These are phyloP conservation scores for Drosophila parthenogenetica DNA, from an alignment of 2,888 invertebrate genomes.

Conservation along the genomic window DNA sequence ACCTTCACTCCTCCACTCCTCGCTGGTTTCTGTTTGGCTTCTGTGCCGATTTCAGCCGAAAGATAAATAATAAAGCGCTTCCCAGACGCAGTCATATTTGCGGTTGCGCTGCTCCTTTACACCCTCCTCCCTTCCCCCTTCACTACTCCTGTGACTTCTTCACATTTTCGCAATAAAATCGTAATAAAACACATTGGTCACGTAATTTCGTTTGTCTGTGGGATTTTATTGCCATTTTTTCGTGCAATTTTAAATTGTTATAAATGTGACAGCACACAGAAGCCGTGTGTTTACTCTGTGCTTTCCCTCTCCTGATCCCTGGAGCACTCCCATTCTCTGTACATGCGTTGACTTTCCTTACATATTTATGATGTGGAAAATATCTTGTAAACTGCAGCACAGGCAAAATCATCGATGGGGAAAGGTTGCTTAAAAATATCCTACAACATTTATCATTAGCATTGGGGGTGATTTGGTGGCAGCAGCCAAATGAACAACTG, in stretches of 20 bases:
- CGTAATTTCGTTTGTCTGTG: slow-evolving; percentile 85
- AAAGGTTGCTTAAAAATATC: slow-evolving; percentile 34
- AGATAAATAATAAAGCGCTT: slow-evolving; percentile 77
- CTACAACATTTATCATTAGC: slow-evolving; percentile 57
- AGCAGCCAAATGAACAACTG: slow-evolving; percentile 51
- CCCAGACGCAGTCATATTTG: slow-evolving; percentile 76
- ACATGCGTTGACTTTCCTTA: slow-evolving; percentile 48
- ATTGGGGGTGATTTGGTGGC: slow-evolving; percentile 7
- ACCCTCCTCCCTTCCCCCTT: too few species aligned
- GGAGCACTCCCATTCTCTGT: not conserved
- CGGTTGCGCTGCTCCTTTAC: slow-evolving; percentile 49
- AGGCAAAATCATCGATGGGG: slow-evolving; percentile 63
- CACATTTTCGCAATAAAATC: slow-evolving; percentile 83
- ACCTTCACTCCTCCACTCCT: slow-evolving; percentile 8
- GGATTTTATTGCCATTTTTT: slow-evolving; percentile 84
- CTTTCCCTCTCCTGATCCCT: not conserved
- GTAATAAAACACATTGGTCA: slow-evolving; percentile 85
- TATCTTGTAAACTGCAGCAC: slow-evolving; percentile 70
- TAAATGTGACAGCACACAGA: slow-evolving; percentile 78
- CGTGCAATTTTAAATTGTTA: slow-evolving; percentile 83
- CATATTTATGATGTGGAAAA: slow-evolving; percentile 82
- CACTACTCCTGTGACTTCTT: slow-evolving; percentile 61
- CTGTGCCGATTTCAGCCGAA: slow-evolving; percentile 77
- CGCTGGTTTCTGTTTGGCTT: slow-evolving; percentile 60
- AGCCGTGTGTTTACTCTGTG: slow-evolving; percentile 62